phyloP scores from a whole-genome alignment of 2,888 invertebrate species.

The Drosophila infuscata region DNA sequence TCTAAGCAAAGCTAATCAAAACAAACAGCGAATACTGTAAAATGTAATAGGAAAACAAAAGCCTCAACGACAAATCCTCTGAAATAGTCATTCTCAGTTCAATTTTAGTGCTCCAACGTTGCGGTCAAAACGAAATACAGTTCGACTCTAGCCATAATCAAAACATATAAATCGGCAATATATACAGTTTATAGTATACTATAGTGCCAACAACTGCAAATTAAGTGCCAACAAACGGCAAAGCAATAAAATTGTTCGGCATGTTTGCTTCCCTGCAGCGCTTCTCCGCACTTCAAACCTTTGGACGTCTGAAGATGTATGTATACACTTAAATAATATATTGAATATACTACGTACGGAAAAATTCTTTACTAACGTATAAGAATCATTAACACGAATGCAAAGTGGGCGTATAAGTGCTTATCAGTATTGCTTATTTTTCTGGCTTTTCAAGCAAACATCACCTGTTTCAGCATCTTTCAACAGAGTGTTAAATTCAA shows the following conservation, averaged over 20 bases:
- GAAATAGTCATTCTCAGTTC: constrained; percentile 43
- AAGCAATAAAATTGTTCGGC: constrained; percentile 17
- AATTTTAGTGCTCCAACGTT: constrained; percentile 29
- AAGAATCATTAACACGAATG: constrained; percentile 5
- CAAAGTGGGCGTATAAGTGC: constrained; percentile 21
- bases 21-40: constrained; percentile 33
- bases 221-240: neutral
- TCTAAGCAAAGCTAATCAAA: constrained; percentile 29
- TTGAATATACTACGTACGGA: neutral
- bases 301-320: constrained; percentile 46
- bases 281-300: constrained; percentile 37
- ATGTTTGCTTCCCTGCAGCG: constrained; percentile 47
- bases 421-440: constrained; percentile 11
- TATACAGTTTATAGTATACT: neutral
- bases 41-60: constrained; percentile 45
- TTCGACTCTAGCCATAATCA: neutral
- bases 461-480: constrained; percentile 36
- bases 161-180: constrained; percentile 6
- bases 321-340: neutral
- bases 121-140: constrained; percentile 38
- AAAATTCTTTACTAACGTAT: neutral
- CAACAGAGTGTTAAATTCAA: neutral
- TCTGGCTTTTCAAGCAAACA: constrained; percentile 14
- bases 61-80: constrained; percentile 32
- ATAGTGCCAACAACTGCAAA: too few species aligned